phyloP scores from a whole-genome alignment of 2,888 invertebrate species.

The Ichneumoninae sp. region DNA sequence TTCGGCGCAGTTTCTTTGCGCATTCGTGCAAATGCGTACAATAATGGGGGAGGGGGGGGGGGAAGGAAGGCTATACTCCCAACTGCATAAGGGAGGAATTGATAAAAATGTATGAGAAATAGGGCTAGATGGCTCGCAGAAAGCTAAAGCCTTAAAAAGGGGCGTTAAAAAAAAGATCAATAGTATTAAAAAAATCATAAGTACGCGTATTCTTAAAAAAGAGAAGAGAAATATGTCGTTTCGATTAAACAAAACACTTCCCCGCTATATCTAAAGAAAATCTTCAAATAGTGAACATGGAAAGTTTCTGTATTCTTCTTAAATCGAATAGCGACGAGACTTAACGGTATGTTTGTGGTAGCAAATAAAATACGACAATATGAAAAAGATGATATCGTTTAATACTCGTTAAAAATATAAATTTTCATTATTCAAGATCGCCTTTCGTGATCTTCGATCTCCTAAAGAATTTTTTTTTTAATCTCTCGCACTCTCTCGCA shows the following conservation, averaged over 20 bases:
- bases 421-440: conserved; percentile 76
- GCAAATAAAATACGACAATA: conserved; percentile 60
- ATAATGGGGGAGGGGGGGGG: too few species aligned
- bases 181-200: background rate
- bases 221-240: background rate
- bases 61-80: too few species aligned
- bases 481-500: conserved; percentile 33
- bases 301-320: background rate
- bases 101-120: too few species aligned
- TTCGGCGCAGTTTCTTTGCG: too few species aligned
- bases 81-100: too few species aligned
- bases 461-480: conserved; percentile 54
- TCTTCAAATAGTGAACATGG: background rate
- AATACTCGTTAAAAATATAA: conserved; percentile 83
- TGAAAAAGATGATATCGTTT: conserved; percentile 79
- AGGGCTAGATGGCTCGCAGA: too few species aligned
- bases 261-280: background rate
- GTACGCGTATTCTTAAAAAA: background rate
- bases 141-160: too few species aligned
- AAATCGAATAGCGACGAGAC: background rate
- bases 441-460: conserved; percentile 59
- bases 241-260: background rate
- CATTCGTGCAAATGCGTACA: too few species aligned
- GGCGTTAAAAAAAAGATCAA: background rate
- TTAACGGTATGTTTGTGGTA: background rate